Base-by-base conservation (phyloP, 2,888 invertebrate genomes). In the Drosophila ezoana region DNA sequence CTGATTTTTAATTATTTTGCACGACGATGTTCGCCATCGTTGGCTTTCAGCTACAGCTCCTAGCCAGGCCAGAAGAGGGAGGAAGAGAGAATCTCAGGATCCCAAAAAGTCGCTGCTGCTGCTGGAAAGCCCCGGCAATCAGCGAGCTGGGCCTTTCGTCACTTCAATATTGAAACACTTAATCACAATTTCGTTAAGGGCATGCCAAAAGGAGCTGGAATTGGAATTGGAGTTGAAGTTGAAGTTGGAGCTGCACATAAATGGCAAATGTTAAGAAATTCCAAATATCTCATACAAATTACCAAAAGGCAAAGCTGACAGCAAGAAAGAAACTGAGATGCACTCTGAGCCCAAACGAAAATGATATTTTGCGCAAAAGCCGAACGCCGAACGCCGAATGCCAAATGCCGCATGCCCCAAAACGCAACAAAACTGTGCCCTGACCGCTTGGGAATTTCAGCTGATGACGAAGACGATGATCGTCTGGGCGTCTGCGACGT, bases 161-260 rank as follows among this genome's bases (percentile, higher is more conserved):
- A 87, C 86, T 80, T 86, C 71, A 77, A 83, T 83, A 87, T 83
- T 87, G 86, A 86, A 87, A 86, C 86, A 86, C 88, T 86, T 87
- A 86, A 87, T 87, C 86, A 86, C 85, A 83, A 86, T 83, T 87
- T 85, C 72, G 82, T 76, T 83, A 80, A 83, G 83, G 86, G 78
- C 83, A 82, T 64, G 71, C 66, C 66, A 58, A 28, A 28, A 51
- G 54, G 33, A 60, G 54, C 47, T 28, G 57, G 60, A 47, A 33
- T 13, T 32, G 23, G 23, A 23, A 23, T 23, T 23, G 23, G 5
- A 18, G 3, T 18, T 38, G 56, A 13, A 9, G 9, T 16, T 33
- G 61, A 23, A 4, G 11, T 32, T 57, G 13, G 32, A 33, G 58
- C 72, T 73, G 63, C 68, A 86, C 84, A 87, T 86, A 85, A 79